Percentiles rank a stretch among this genome's conserved stretches.
Conservation (phyloP, 2,113 vertebrate species). For the Centrocercus urophasianus region DNA sequence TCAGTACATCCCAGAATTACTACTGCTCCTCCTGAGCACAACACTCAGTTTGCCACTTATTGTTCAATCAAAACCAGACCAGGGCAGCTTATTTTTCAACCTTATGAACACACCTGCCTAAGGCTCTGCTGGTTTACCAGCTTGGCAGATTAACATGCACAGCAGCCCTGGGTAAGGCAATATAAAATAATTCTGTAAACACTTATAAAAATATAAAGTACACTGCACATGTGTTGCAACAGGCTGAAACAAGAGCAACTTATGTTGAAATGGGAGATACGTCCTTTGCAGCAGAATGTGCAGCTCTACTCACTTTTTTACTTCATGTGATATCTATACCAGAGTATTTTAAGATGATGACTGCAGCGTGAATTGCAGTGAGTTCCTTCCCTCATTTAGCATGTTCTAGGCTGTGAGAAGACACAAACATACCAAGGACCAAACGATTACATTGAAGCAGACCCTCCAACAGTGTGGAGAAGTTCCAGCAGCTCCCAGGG, state of each 20-base stretch:
- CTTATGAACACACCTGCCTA: neutral
- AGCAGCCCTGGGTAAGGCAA: neutral
- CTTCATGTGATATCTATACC: neutral
- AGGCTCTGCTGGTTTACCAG: neutral
- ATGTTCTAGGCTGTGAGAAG: neutral
- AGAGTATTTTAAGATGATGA: neutral
- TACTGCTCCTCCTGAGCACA: neutral
- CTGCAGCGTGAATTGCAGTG: neutral
- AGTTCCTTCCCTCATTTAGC: neutral
- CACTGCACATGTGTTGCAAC: neutral
- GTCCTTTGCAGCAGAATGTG: neutral
- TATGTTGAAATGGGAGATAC: neutral
- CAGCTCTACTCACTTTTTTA: neutral
- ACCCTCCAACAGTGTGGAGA: neutral
- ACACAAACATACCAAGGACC: neutral
- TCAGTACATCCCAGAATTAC: neutral
- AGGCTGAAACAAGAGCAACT: neutral
- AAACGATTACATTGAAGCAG: neutral
- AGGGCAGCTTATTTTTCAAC: neutral
- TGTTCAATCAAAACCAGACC: neutral
- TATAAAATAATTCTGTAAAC: neutral
- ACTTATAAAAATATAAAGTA: neutral
- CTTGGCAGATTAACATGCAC: rapidly evolving
- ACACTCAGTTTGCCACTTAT: neutral
- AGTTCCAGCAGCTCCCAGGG: neutral